These are phyloP conservation scores for Bembecia ichneumoniformis DNA, from an alignment of 2,888 invertebrate species.

Conservation along the genomic window DNA sequence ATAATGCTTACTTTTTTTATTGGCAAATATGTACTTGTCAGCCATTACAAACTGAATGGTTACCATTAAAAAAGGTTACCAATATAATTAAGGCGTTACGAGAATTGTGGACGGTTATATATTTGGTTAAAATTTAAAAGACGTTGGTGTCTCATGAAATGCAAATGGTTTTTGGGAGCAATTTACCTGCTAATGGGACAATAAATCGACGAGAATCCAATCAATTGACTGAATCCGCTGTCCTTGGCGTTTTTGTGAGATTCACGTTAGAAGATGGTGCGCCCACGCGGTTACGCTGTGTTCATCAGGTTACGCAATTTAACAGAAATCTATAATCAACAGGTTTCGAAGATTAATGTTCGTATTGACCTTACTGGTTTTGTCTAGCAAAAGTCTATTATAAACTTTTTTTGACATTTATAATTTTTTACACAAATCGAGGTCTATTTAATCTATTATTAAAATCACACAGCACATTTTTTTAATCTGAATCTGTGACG, in stretches of 20 bases:
- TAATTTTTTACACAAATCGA: not conserved
- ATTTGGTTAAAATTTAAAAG: not conserved
- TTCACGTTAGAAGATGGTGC: slow-evolving; percentile 26
- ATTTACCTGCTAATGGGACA: slow-evolving; percentile 30
- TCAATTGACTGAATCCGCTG: slow-evolving; percentile 19
- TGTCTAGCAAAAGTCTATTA: not conserved
- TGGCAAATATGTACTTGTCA: not conserved
- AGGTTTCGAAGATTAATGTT: slow-evolving; percentile 32
- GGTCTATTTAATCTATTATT: too few species aligned
- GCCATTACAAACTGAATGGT: not conserved
- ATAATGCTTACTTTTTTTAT: not conserved
- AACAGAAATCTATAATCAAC: slow-evolving; percentile 27
- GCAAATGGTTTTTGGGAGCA: slow-evolving; percentile 13
- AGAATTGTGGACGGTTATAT: not conserved
- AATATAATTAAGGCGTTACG: not conserved
- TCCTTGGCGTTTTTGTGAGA: slow-evolving; percentile 55
- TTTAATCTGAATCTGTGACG: too few species aligned
- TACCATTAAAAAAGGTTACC: not conserved
- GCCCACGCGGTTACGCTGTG: slow-evolving; percentile 40
- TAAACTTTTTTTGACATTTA: not conserved
- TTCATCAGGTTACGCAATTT: slow-evolving; percentile 42
- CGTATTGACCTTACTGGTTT: slow-evolving; percentile 21
- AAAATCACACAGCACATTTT: too few species aligned
- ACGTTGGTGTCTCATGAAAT: slow-evolving; percentile 3
- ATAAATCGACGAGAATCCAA: slow-evolving; percentile 33